phyloP scores from a whole-genome alignment of 2,888 invertebrate species.

The Tetragonisca angustula region DNA sequence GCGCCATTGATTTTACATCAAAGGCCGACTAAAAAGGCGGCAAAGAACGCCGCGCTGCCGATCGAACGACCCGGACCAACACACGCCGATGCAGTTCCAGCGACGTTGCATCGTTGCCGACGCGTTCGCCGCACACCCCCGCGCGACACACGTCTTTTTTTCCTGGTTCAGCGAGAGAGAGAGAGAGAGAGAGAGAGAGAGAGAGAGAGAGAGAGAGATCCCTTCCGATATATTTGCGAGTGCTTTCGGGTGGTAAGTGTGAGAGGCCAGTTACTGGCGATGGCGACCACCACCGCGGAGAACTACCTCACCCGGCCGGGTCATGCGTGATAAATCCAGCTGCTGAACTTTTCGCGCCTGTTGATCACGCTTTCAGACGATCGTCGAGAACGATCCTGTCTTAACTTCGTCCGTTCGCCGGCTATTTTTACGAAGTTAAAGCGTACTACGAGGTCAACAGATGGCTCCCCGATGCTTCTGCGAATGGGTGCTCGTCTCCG shows the following conservation, averaged over 20 bases:
- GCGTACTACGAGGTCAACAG: slow-evolving; percentile 41
- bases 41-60: slow-evolving; percentile 81
- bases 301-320: slow-evolving; percentile 26
- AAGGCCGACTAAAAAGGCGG: slow-evolving; percentile 83
- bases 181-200: neutral
- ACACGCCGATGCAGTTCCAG: slow-evolving; percentile 70
- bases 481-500: neutral
- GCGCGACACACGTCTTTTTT: slow-evolving; percentile 56
- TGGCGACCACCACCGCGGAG: slow-evolving; percentile 34
- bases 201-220: neutral
- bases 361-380: slow-evolving; percentile 50
- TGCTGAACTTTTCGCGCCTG: slow-evolving; percentile 62
- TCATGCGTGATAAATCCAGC: slow-evolving; percentile 64
- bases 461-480: neutral
- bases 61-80: slow-evolving; percentile 80
- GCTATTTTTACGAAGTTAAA: slow-evolving; percentile 52
- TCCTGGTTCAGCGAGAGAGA: neutral
- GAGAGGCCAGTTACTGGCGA: slow-evolving; percentile 32
- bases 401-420: slow-evolving; percentile 39
- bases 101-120: slow-evolving; percentile 67
- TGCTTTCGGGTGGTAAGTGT: slow-evolving; percentile 63
- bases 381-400: slow-evolving; percentile 35
- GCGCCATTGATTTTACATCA: slow-evolving; percentile 84
- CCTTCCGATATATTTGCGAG: slow-evolving; percentile 18
- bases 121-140: slow-evolving; percentile 64